phyloP scores from a whole-genome alignment of 2,888 invertebrate genomes.

The Willowsia nigromaculata region DNA sequence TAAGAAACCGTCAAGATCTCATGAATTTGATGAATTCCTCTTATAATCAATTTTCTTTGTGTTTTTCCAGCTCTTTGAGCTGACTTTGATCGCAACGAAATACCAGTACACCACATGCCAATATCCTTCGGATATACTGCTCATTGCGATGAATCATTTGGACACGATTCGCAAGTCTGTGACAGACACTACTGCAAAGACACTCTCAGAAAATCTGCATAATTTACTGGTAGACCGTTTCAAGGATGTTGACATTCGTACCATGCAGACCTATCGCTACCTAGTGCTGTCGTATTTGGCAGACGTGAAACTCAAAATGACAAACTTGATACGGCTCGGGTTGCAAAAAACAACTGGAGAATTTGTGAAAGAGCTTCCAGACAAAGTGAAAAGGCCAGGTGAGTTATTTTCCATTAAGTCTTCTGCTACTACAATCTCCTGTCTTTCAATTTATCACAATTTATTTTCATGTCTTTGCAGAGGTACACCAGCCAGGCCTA shows the following conservation, averaged over 20 bases:
- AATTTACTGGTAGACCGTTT: conserved; percentile 73
- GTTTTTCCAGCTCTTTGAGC: conserved; percentile 82
- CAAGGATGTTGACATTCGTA: conserved; percentile 62
- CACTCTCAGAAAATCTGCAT: conserved; percentile 75
- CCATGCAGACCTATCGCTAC: conserved; percentile 75
- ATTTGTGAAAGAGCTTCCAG: conserved; percentile 75
- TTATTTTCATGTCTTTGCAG: neutral
- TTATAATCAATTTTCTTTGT: neutral
- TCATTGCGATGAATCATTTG: conserved; percentile 83
- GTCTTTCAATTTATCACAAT: neutral
- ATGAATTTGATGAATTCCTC: neutral
- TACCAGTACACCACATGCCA: conserved; percentile 80
- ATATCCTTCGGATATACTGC: conserved; percentile 81
- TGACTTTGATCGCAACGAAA: conserved; percentile 84
- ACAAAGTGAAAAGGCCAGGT: conserved; percentile 74
- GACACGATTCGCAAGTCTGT: conserved; percentile 80
- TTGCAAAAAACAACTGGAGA: conserved; percentile 76
- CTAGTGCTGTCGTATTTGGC: conserved; percentile 75
- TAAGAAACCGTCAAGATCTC: neutral
- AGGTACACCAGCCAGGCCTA: conserved; percentile 52
- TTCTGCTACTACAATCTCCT: neutral
- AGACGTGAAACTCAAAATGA: conserved; percentile 78
- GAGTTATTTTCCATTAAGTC: no score
- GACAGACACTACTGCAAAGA: conserved; percentile 73
- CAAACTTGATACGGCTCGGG: conserved; percentile 76